A percentile compares a stretch with the other conserved stretches of the same genome.
Evolutionary conservation across 2,797 vertebrate species (phyloP).

Genomic region (Hybognathus amarus): DNA sequence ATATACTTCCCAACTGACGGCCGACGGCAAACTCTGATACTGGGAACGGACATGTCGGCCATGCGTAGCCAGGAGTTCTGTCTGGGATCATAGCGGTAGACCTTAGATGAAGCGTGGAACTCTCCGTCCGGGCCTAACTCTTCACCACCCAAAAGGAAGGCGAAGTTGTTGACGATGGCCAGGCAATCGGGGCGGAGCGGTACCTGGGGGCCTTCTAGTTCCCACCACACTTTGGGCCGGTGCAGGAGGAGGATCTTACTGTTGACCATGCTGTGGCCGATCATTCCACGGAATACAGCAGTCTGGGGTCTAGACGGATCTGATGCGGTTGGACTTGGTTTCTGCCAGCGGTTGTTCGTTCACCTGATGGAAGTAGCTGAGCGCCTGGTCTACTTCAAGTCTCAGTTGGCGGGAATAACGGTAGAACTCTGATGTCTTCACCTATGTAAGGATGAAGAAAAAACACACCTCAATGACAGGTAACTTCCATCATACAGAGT

Average conservation of each 20-base stretch:
- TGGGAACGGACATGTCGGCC: conserved; percentile 98
- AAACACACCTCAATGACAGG: neutral
- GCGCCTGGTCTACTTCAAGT: conserved; percentile 94
- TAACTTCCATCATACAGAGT: conserved; percentile 76
- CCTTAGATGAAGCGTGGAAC: conserved; percentile 98
- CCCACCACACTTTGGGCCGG: conserved; percentile 98
- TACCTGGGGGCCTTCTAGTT: conserved; percentile 96
- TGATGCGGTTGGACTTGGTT: conserved; percentile 93
- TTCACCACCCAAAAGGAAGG: conserved; percentile 96
- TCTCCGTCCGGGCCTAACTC: conserved; percentile 96
- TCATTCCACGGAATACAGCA: conserved; percentile 98
- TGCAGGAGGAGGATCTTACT: conserved; percentile 98
- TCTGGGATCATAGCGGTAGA: conserved; percentile 96
- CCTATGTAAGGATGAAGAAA: conserved; percentile 72
- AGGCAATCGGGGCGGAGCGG: conserved; percentile 95
- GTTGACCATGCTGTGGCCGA: conserved; percentile 99
- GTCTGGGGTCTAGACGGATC: conserved; percentile 96
- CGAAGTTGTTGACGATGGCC: conserved; percentile 97
- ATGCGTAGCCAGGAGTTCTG: conserved; percentile 98
- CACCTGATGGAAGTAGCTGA: conserved; percentile 95
- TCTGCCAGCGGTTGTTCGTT: conserved; percentile 96
- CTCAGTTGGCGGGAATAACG: conserved; percentile 95
- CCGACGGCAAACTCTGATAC: conserved; percentile 98
- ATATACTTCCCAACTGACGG: conserved; percentile 94
- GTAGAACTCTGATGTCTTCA: conserved; percentile 99